Evolutionary conservation across 2,113 vertebrate genomes (phyloP), one percentile per base, ranked within the genome.

Genomic region (Heterotis niloticus): DNA sequence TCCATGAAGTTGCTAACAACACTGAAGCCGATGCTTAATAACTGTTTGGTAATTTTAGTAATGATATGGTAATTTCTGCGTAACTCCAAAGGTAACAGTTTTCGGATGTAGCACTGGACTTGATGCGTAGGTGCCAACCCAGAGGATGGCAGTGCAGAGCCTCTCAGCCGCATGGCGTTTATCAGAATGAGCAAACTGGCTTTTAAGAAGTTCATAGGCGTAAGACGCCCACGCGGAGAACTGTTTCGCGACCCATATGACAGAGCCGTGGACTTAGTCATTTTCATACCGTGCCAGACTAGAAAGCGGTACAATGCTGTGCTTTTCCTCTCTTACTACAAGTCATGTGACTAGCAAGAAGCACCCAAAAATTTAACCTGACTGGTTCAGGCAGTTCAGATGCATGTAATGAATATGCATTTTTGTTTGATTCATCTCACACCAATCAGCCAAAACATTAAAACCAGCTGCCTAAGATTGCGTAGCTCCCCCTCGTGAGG

Each of bases 311-410:
- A 60, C 75, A 65, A 60, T 23, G 29, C 51, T n/a, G 18, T 18
- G 56, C 59, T 77, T 73, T 84, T 81, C 84, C 78, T 23, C 1
- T 12, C 29, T 86, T 83, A 80, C 81, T 76, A 60, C 12, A 77
- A 85, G 76, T 78, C 84, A 85, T 84, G 84, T 81, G 86, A 89
- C 81, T 90, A 90, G 80, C 80, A 85, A 85, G 90, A 89, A 91
- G 82, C 64, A 62, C n/a, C 5, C 0, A 60, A 24, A 34, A 64
- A 72, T 56, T 11, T 78, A 67, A 82, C 60, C 62, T 54, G 78
- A 81, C 75, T 65, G 57, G 5, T 64, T 64, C n/a, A 52, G 18
- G 57, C 54, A 56, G 13, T 54, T 17, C 51, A 56, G 18, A n/a
- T 23, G n/a, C 18, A 26, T 73, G 34, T 44, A 44, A 44, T 44